Conservation (phyloP, 1,140 invertebrate species). For the Coboldia fuscipes region DNA sequence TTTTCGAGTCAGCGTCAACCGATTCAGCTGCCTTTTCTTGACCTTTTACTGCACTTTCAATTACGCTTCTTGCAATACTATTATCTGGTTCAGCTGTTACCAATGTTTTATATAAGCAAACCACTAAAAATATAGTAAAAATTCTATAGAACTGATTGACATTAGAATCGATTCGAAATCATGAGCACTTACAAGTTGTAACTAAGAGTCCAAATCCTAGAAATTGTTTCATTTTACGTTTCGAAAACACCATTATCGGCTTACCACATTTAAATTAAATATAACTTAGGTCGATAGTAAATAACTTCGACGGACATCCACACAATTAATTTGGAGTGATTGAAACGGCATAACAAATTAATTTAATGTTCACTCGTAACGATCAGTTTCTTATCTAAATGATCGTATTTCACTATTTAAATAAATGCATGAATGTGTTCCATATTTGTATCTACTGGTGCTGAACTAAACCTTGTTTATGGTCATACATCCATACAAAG, state of each 20-base stretch:
- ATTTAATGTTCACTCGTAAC: too few species aligned
- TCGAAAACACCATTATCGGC: background rate
- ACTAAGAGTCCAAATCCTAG: conserved; percentile 15
- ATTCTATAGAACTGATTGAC: background rate
- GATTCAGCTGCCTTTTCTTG: conserved; percentile 1
- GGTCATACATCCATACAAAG: too few species aligned
- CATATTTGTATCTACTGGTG: too few species aligned
- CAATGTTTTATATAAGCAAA: conserved; percentile 22
- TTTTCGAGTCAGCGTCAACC: conserved; percentile 17
- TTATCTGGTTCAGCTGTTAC: conserved; percentile 14
- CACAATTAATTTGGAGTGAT: too few species aligned
- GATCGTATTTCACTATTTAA: too few species aligned
- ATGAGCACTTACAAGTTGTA: conserved; percentile 15
- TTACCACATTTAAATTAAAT: too few species aligned
- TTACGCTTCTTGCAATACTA: conserved; percentile 6
- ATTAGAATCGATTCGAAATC: conserved; percentile 1
- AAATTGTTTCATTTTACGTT: conserved; percentile 22
- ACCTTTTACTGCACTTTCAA: background rate
- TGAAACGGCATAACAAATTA: too few species aligned
- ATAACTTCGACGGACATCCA: too few species aligned
- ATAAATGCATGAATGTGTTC: too few species aligned
- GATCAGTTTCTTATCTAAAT: too few species aligned
- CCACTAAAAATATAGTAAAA: conserved; percentile 13
- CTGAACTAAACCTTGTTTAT: too few species aligned
- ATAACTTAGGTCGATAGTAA: too few species aligned